A percentile compares a stretch with the other conserved stretches of the same genome.
Evolutionary conservation across 1,140 invertebrate genomes (phyloP).

Genomic region (Habropoda laboriosa): DNA sequence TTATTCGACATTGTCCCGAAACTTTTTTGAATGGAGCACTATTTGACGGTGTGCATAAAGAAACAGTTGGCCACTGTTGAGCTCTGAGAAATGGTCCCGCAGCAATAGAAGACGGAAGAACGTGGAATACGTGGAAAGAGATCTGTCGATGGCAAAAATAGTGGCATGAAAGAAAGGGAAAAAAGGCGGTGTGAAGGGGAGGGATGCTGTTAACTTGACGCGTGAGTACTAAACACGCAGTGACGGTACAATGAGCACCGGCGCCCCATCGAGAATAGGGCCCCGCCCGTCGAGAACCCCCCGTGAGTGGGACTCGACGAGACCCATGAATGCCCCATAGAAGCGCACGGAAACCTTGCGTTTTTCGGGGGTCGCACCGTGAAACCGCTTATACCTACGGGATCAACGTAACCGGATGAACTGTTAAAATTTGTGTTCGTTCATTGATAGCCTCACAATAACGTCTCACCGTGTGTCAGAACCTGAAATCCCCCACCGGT

Average conservation of each 20-base stretch:
- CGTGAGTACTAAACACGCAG: slow-evolving; percentile 71
- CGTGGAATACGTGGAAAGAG: slow-evolving; percentile 16
- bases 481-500: slow-evolving; percentile 15
- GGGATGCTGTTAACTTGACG: slow-evolving; percentile 69
- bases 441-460: slow-evolving; percentile 47
- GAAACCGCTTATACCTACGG: slow-evolving; percentile 54
- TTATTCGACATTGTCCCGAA: too few species aligned
- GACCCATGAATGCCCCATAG: slow-evolving; percentile 30
- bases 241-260: slow-evolving; percentile 66
- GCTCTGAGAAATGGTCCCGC: slow-evolving; percentile 26
- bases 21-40: too few species aligned
- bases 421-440: slow-evolving; percentile 53
- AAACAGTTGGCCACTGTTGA: slow-evolving; percentile 37
- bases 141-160: background rate
- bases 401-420: slow-evolving; percentile 54
- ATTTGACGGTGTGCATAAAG: slow-evolving; percentile 11
- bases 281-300: slow-evolving; percentile 69
- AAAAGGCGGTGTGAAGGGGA: slow-evolving; percentile 44
- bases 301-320: slow-evolving; percentile 57
- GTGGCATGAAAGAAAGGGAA: slow-evolving; percentile 17
- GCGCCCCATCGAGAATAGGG: slow-evolving; percentile 61
- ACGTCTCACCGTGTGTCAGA: background rate
- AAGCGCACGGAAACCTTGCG: slow-evolving; percentile 34
- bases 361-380: slow-evolving; percentile 33
- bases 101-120: slow-evolving; percentile 2